Evolutionary conservation across 2,888 invertebrate species (phyloP), one percentile per base, ranked within the genome.

Genomic region (Hyppa rectilinea): DNA sequence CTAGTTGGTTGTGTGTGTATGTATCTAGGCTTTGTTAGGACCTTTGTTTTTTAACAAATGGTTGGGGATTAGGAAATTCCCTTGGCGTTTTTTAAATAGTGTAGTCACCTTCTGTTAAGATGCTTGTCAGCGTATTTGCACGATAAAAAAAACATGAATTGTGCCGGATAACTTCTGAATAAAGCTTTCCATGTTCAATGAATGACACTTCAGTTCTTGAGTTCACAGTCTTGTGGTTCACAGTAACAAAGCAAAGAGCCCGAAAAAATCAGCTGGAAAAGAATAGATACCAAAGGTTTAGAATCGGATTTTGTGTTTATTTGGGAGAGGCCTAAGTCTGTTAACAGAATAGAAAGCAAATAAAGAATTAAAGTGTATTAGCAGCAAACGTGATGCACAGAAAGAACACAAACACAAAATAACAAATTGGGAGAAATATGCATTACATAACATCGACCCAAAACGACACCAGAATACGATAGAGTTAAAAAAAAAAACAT

Each of bases 1-100:
- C 79, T 83, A 84, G 81, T 82, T 66, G 45, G 63, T 79, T 67
- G n/a, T n/a, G n/a, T 66, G 66, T 60, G 29, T 76, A 68, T 64
- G 12, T 23, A n/a, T 55, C 29, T 63, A 49, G 23, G 17, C 17
- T 38, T 47, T 43, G 12, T 58, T 62, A 17, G 5, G 17, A 38
- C 12, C 47, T 67, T 34, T 71, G 71, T 31, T 29, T 45, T 12
- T 23, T 4, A 4, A 31, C 2, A 7, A 34, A n/a, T 68, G 0
- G 5, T 43, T 59, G 23, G 10, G 17, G 23, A 61, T 43, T 61
- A 14, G 14, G 4, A 60, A 43, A 26, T 3, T 23, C n/a, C 12
- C 34, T 38, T 26, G 49, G 26, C 0, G 1, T 49, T 26, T 49
- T 17, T 7, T 26, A 26, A 29, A 26, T 0, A 50, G 7, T 4